These are phyloP conservation scores for Myiotriccus ornatus DNA, from an alignment of 2,797 vertebrate species.

Conservation along the genomic window DNA sequence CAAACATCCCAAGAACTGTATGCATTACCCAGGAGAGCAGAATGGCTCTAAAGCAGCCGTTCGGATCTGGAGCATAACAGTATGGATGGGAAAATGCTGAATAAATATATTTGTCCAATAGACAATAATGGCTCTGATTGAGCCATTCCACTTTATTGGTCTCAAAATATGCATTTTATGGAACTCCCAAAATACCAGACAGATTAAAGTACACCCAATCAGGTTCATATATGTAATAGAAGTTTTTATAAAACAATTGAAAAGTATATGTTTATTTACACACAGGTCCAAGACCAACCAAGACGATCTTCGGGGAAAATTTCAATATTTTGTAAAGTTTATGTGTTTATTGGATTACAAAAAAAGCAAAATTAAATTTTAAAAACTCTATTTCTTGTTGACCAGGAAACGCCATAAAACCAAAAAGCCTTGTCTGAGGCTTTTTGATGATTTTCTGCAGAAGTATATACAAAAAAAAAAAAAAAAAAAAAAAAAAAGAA, in stretches of 20 bases:
- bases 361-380: background rate
- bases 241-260: conserved; percentile 71
- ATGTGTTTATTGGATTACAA: conserved; percentile 34
- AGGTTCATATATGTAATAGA: conserved; percentile 55
- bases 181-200: conserved; percentile 63
- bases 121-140: conserved; percentile 66
- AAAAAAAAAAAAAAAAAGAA: background rate
- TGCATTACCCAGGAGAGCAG: conserved; percentile 60
- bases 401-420: background rate
- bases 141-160: conserved; percentile 58
- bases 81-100: conserved; percentile 60
- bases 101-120: conserved; percentile 48
- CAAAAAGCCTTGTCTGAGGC: background rate
- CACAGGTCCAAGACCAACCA: conserved; percentile 60
- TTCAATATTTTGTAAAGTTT: conserved; percentile 55
- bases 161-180: conserved; percentile 60
- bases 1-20: conserved; percentile 45
- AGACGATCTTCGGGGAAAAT: conserved; percentile 51
- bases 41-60: conserved; percentile 69
- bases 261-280: conserved; percentile 63
- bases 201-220: conserved; percentile 68
- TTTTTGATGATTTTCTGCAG: background rate
- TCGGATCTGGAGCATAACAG: conserved; percentile 57
- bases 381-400: conserved; percentile 8
- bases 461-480: background rate